phyloP scores from a whole-genome alignment of 2,888 invertebrate species.

The Napeogenes sylphis region DNA sequence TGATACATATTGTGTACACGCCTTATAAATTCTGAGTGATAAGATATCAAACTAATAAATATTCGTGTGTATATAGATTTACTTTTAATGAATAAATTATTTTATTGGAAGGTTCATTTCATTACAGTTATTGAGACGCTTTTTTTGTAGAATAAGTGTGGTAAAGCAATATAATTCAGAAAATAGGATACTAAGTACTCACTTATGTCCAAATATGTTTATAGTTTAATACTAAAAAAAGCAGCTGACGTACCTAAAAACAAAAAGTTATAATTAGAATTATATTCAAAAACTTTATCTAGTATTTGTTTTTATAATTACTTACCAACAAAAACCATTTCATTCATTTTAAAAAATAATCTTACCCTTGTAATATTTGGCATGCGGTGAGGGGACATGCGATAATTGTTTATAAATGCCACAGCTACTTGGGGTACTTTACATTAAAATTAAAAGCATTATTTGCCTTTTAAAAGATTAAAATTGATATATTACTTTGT shows the following conservation, averaged over 20 bases:
- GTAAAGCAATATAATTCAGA: too few species aligned
- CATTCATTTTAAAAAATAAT: conserved; percentile 20
- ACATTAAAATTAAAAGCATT: neutral
- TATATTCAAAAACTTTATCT: too few species aligned
- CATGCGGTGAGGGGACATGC: conserved; percentile 16
- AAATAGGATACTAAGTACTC: too few species aligned
- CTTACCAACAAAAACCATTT: neutral
- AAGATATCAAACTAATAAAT: neutral
- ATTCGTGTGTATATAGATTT: neutral
- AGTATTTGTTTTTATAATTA: too few species aligned
- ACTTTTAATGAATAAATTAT: too few species aligned
- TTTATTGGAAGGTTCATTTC: too few species aligned
- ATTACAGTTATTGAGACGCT: too few species aligned
- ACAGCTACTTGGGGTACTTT: conserved; percentile 13
- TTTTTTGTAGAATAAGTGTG: too few species aligned
- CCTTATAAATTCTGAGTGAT: neutral
- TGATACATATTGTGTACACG: neutral
- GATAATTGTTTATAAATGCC: conserved; percentile 4
- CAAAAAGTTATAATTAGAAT: too few species aligned
- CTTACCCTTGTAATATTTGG: conserved; percentile 16
- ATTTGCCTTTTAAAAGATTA: conserved; percentile 1
- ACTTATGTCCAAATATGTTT: too few species aligned
- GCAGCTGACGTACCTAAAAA: too few species aligned
- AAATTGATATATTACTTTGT: neutral
- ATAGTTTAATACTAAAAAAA: too few species aligned